phyloP scores from a whole-genome alignment of 2,888 invertebrate species.

The Xanthia togata region DNA sequence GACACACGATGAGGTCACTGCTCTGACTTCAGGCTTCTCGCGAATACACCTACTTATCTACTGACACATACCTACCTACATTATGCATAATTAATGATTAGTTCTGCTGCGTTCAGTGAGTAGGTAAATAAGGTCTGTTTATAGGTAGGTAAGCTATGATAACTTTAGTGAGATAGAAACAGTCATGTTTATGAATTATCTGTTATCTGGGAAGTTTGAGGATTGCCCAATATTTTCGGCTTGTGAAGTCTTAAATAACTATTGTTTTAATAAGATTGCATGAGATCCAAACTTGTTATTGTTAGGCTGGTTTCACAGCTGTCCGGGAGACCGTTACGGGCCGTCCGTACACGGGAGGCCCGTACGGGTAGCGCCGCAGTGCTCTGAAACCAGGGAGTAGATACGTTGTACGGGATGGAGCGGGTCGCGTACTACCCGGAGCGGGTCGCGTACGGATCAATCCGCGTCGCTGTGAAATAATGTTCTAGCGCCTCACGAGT shows the following conservation, averaged over 20 bases:
- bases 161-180: background rate
- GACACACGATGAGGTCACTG: conserved; percentile 37
- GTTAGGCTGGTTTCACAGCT: no score
- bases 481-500: no score
- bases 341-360: no score
- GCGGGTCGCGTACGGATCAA: no score
- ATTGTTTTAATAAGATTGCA: background rate
- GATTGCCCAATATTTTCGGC: background rate
- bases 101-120: conserved; percentile 6
- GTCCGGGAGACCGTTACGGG: no score
- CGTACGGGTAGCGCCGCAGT: no score
- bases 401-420: no score
- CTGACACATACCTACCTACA: conserved; percentile 28
- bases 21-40: conserved; percentile 40
- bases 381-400: no score
- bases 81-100: conserved; percentile 19
- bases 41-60: conserved; percentile 23
- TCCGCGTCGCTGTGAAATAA: no score
- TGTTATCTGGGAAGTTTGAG: conserved; percentile 1
- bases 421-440: no score
- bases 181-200: conserved; percentile 17
- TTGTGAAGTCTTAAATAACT: conserved; percentile 15
- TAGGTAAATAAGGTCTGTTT: conserved; percentile 15
- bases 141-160: background rate
- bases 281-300: background rate